Evolutionary conservation across 1,140 invertebrate species (phyloP).

Genomic region (Aethina tumida): DNA sequence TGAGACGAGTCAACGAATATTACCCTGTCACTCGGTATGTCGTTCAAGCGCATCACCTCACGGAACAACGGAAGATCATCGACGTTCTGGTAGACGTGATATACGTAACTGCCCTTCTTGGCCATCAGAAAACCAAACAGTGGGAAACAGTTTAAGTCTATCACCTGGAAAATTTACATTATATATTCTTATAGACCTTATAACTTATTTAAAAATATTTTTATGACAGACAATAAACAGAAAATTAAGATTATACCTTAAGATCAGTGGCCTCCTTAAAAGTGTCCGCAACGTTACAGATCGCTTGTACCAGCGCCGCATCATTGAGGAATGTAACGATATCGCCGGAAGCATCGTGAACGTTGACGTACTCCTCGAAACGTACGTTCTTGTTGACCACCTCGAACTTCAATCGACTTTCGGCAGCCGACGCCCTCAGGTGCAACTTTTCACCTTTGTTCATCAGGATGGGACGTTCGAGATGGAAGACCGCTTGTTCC

Average conservation of each 20-base stretch:
- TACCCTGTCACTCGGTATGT: slow-evolving; percentile 30
- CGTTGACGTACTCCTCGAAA: not conserved
- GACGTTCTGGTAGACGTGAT: slow-evolving; percentile 27
- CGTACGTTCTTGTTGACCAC: slow-evolving; percentile 4
- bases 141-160: slow-evolving; percentile 40
- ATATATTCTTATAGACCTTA: slow-evolving; percentile 3
- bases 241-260: no score
- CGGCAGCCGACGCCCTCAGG: slow-evolving; percentile 38
- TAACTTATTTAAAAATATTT: not conserved
- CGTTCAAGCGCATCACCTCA: slow-evolving; percentile 34
- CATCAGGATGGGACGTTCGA: slow-evolving; percentile 34
- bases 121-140: slow-evolving; percentile 41
- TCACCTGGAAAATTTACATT: slow-evolving; percentile 13
- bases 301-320: slow-evolving; percentile 35
- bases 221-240: not conserved
- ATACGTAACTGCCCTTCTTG: slow-evolving; percentile 30
- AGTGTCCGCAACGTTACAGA: slow-evolving; percentile 32
- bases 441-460: slow-evolving; percentile 32
- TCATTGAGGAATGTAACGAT: slow-evolving; percentile 48
- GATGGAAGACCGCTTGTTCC: slow-evolving; percentile 64
- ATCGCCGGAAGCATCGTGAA: slow-evolving; percentile 35
- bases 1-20: slow-evolving; percentile 24
- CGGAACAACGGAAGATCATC: slow-evolving; percentile 35
- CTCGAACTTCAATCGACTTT: slow-evolving; percentile 22
- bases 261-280: slow-evolving; percentile 28